phyloP scores from a whole-genome alignment of 1,140 invertebrate genomes.

The Ceratoteleas bidentatus region DNA sequence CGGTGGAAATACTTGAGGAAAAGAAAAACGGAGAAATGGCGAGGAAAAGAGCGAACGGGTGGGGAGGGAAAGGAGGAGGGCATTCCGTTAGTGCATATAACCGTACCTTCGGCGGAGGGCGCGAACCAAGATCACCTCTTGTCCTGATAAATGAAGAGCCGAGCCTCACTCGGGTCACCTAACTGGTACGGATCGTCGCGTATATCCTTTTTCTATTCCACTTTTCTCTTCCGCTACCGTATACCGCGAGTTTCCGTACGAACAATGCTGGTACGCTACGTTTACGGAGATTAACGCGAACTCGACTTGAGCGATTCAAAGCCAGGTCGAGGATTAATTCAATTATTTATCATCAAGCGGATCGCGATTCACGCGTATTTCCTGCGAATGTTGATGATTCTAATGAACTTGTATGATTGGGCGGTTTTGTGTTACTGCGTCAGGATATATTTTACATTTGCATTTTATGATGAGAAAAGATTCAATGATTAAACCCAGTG shows the following conservation, averaged over 20 bases:
- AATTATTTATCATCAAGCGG: conserved; percentile 44
- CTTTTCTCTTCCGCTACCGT: conserved; percentile 51
- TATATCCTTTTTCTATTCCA: conserved; percentile 60
- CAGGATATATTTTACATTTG: too few relatives aligned
- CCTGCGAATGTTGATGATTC: conserved; percentile 31
- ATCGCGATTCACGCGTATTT: conserved; percentile 12
- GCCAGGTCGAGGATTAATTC: conserved; percentile 15
- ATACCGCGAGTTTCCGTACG: conserved; percentile 19
- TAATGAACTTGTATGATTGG: conserved; percentile 11
- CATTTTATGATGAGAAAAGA: too few relatives aligned
- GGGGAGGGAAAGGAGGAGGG: conserved; percentile 66
- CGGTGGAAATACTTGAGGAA: conserved; percentile 23
- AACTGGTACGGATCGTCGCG: conserved; percentile 63
- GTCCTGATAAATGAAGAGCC: conserved; percentile 67
- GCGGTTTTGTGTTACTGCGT: too few relatives aligned
- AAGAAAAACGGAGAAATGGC: conserved; percentile 47
- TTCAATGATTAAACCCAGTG: too few relatives aligned
- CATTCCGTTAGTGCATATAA: conserved; percentile 76
- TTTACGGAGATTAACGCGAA: conserved; percentile 25
- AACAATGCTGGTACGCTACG: conserved; percentile 17
- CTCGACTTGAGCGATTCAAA: conserved; percentile 9
- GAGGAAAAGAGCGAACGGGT: conserved; percentile 47
- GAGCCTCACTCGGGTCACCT: conserved; percentile 69
- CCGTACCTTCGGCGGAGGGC: conserved; percentile 75
- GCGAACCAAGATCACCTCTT: conserved; percentile 75